Evolutionary conservation across 2,113 vertebrate genomes (phyloP).

Genomic region (Plotosus lineatus): DNA sequence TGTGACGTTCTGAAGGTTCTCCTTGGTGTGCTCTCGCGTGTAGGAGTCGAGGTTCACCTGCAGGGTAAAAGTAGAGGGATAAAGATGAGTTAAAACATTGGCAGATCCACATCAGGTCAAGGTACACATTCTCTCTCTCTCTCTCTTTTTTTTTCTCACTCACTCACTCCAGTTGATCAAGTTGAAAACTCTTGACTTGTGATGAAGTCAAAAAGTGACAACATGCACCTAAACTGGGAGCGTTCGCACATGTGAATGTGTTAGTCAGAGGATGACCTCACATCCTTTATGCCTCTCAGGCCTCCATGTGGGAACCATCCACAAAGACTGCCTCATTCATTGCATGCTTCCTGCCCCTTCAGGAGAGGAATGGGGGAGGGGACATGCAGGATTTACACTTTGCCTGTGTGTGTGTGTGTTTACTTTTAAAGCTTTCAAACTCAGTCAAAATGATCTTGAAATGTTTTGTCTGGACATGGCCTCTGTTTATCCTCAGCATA

Average conservation of each 20-base stretch:
- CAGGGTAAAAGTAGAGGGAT: background rate
- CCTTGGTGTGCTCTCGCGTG: conserved; percentile 94
- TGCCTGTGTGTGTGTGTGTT: background rate
- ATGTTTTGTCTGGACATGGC: conserved; percentile 10
- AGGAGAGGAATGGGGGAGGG: background rate
- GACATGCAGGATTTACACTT: background rate
- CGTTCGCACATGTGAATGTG: background rate
- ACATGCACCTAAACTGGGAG: conserved; percentile 8
- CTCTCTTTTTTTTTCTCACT: background rate
- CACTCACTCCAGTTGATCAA: background rate
- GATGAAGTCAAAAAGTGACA: conserved; percentile 10
- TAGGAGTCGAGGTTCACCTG: conserved; percentile 97
- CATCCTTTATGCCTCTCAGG: conserved; percentile 36
- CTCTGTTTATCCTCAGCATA: too few relatives aligned
- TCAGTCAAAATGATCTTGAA: background rate
- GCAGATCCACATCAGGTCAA: background rate
- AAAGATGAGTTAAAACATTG: background rate
- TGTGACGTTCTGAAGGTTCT: conserved; percentile 90
- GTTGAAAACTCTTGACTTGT: too few relatives aligned
- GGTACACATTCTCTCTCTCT: background rate
- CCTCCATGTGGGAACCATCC: conserved; percentile 21
- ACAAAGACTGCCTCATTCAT: conserved; percentile 14
- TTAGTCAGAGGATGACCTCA: conserved; percentile 52
- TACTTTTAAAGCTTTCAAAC: conserved; percentile 1
- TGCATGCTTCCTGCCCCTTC: background rate